Evolutionary conservation across 2,888 invertebrate species (phyloP).

Genomic region (Adelphocoris suturalis): DNA sequence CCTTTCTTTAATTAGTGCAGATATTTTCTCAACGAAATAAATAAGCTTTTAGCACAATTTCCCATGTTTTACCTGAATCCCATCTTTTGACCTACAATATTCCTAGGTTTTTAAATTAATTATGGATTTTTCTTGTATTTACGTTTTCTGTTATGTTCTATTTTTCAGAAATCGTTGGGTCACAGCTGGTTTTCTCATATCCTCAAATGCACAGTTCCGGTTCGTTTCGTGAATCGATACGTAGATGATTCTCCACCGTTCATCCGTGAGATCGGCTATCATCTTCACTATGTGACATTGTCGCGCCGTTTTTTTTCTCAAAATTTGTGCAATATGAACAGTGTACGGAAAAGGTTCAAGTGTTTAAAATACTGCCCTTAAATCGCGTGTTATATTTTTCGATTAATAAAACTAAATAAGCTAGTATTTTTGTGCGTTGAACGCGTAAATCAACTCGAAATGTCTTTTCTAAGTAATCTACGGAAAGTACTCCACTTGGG

Average conservation of each 20-base stretch:
- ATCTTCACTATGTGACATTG: slow-evolving; percentile 61
- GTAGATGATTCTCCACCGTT: neutral
- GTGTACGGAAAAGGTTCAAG: slow-evolving; percentile 52
- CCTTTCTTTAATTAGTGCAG: too few relatives aligned
- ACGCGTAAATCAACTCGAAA: slow-evolving; percentile 77
- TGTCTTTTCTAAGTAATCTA: slow-evolving; percentile 95
- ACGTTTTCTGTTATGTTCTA: neutral
- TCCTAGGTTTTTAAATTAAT: neutral
- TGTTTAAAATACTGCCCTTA: neutral
- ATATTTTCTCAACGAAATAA: too few relatives aligned
- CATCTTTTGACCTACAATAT: slow-evolving; percentile 34
- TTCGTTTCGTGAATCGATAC: neutral
- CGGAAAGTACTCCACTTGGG: slow-evolving; percentile 96
- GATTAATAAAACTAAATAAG: neutral
- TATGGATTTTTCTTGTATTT: neutral
- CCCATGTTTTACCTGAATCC: neutral
- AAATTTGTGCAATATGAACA: slow-evolving; percentile 49
- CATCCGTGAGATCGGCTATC: neutral
- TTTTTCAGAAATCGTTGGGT: neutral
- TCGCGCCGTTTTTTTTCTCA: neutral
- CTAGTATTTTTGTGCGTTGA: neutral
- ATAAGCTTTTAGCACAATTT: neutral
- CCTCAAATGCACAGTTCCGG: slow-evolving; percentile 22
- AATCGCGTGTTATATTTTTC: slow-evolving; percentile 6
- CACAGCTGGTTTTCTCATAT: neutral